Evolutionary conservation across 2,113 vertebrate genomes (phyloP).

Genomic region (Peromyscus leucopus): DNA sequence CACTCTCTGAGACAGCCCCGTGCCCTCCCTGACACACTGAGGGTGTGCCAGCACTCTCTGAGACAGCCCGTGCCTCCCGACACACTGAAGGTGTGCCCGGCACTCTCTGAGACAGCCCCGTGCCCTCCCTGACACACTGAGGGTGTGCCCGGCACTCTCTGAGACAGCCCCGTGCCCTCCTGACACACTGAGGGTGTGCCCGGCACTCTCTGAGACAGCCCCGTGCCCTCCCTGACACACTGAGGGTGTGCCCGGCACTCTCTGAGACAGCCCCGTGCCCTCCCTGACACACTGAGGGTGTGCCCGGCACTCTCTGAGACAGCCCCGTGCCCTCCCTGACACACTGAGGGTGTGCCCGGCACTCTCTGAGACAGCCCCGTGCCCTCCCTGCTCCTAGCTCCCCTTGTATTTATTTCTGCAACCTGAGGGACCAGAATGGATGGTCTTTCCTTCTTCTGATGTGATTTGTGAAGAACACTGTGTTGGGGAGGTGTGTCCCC

Average conservation of each 20-base stretch:
- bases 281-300: slow-evolving; percentile 7
- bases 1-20: slow-evolving; percentile 70
- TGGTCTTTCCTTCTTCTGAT: not conserved
- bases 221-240: slow-evolving; percentile 58
- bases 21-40: slow-evolving; percentile 53
- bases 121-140: slow-evolving; percentile 52
- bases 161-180: not conserved
- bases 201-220: slow-evolving; percentile 67
- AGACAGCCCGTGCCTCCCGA: slow-evolving; percentile 73
- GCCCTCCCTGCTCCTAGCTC: slow-evolving; percentile 29
- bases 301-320: not conserved
- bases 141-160: not conserved
- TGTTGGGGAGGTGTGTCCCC: not conserved
- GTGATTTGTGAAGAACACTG: not conserved
- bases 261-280: slow-evolving; percentile 76
- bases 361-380: slow-evolving; percentile 71
- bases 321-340: not conserved
- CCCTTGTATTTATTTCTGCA: slow-evolving; percentile 46
- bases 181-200: slow-evolving; percentile 9
- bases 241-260: not conserved
- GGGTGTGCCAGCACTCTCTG: not conserved
- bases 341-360: not conserved
- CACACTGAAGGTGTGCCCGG: not conserved
- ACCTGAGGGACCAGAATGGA: not conserved
- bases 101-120: slow-evolving; percentile 70